Evolutionary conservation across 2,888 invertebrate species (phyloP).

Genomic region (Caenorhabditis virilis): DNA sequence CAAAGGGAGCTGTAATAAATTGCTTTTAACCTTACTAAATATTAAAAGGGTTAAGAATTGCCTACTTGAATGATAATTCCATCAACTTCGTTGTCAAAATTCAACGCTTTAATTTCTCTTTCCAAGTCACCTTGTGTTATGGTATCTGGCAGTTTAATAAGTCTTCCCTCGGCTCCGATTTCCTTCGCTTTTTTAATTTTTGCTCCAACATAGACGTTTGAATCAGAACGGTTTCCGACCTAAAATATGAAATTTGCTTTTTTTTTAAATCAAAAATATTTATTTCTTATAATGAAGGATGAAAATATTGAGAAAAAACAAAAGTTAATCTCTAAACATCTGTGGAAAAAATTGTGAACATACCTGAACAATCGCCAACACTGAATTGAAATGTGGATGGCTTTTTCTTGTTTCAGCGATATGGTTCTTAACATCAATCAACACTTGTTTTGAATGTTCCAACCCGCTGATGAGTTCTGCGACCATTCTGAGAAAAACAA

Average conservation of each 20-base stretch:
- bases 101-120: conserved; percentile 77
- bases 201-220: conserved; percentile 96
- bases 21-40: not conserved
- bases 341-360: too few species aligned
- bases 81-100: conserved; percentile 79
- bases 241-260: conserved; percentile 69
- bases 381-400: conserved; percentile 76
- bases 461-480: conserved; percentile 67
- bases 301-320: too few species aligned
- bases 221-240: conserved; percentile 94
- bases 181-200: conserved; percentile 89
- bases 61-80: conserved; percentile 69
- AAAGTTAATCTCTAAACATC: too few species aligned
- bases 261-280: not conserved
- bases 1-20: conserved; percentile 76
- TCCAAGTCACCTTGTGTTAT: conserved; percentile 77
- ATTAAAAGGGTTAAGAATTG: not conserved
- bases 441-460: conserved; percentile 73
- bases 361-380: conserved; percentile 83
- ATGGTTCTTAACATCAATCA: conserved; percentile 76
- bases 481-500: too few species aligned
- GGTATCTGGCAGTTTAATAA: conserved; percentile 80
- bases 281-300: too few species aligned
- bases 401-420: conserved; percentile 69
- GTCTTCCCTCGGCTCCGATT: conserved; percentile 78